Base-by-base conservation (phyloP, 2,888 invertebrate species). In the Sericinus montela region DNA sequence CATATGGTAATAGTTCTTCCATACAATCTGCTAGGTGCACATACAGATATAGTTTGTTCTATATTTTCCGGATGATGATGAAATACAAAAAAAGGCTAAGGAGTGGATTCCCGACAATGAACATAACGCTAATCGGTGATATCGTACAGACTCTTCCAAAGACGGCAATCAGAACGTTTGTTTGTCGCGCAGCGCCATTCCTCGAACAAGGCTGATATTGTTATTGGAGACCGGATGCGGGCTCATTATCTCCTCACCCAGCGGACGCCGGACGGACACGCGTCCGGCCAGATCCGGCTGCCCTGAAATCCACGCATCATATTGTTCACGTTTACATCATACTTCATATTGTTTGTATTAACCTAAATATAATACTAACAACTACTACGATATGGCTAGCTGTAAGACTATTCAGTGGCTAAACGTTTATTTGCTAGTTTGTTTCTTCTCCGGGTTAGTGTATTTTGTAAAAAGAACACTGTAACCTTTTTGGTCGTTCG, bases 231-330 rank as follows among this genome's bases (percentile, higher is more conserved):
- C 56, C 63, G 69, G 63, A 64, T 63, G 64, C 59, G 65, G 62
- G 59, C 54, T 57, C 63, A 61, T 62, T 62, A 72, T 72, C 72
- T 65, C 60, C 59, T 48, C 63, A 62, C 58, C 65, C 59, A 56
- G 58, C 62, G 59, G 63, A 56, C 67, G 65, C 61, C 63, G 58
- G 44, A 42, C 63, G 59, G 60, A 60, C 81, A 76, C 60, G 71
- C 74, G 74, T 77, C 74, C 79, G 45, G 76, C 60, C 75, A 69
- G 73, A 73, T 76, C 73, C 77, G 73, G 76, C 69, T 72, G 74
- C 74, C 60, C 57, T 69, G 77, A 79, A 76, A 83, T 83, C 73
- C 71, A 71, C 71, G 63, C 37, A 23, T 30, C 48, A 30, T 28
- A 48, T 42, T 37, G 37, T 23, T 37, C 35, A 29, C 48, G 28